Base-by-base conservation (phyloP, 2,888 invertebrate genomes). In the Artemia sinica region DNA sequence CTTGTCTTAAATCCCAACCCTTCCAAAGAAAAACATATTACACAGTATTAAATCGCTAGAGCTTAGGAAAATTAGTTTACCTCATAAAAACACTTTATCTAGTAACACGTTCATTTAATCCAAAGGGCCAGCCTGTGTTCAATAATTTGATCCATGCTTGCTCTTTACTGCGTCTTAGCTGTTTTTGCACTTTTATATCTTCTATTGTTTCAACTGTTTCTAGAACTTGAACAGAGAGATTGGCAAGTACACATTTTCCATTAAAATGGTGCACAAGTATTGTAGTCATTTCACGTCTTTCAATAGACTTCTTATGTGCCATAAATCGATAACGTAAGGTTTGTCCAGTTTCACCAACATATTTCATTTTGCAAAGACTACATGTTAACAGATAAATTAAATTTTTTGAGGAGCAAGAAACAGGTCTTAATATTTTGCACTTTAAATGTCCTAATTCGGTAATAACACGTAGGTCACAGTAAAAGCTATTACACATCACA, bases 331-430 rank as follows among this genome's bases (percentile, higher is more conserved):
- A 8, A 9, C 63, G n/a, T 58, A 58, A 28, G 8, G 28, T 10
- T 58, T 58, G 63, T n/a, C 28, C 28, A 28, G 63, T 58, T 58
- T 58, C 63, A n/a, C 63, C 63, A 58, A 58, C 11, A 58, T 58
- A 58, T 28, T 58, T n/a, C 11, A 58, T 18, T 18, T 58, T 58
- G 28, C 63, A 58, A 10, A 18, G n/a, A 18, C 63, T n/a, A 58
- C 63, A 58, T 58, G 63, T 10, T 28, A 58, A 58, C 14, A 58
- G 63, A 28, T 58, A 58, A 9, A 58, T 28, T 1, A 58, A 10
- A 28, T 58, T 58, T 18, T 10, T 58, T 11, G 63, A 18, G 10
- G 14, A 28, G 63, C 63, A 58, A 58, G n/a, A 18, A 9, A 58
- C 10, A 10, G 8, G n/a, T 28, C 28, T 9, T 58, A 1, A 9